These are phyloP conservation scores for Lutjanus argentimaculatus DNA, from an alignment of 2,797 vertebrate species.

Conservation along the genomic window DNA sequence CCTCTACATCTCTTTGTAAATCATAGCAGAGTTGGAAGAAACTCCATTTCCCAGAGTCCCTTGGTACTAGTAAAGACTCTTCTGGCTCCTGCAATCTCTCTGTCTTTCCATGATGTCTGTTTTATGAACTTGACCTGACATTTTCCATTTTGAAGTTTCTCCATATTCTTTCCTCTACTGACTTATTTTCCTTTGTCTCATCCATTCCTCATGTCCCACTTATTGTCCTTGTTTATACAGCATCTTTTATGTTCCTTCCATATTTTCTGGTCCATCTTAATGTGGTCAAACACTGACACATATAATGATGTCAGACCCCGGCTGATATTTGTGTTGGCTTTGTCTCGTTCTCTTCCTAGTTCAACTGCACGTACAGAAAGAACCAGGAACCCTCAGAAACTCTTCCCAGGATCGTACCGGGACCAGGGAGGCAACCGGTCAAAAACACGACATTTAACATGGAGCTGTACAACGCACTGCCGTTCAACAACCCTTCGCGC, in stretches of 20 bases:
- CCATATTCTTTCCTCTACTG: conserved; percentile 10
- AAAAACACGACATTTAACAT: conserved; percentile 90
- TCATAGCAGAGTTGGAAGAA: conserved; percentile 46
- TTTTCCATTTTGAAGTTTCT: conserved; percentile 51
- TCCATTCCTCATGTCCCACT: conserved; percentile 19
- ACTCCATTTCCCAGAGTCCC: conserved; percentile 67
- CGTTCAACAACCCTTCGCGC: conserved; percentile 49
- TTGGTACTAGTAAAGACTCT: conserved; percentile 60
- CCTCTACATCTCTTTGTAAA: conserved; percentile 39
- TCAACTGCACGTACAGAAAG: conserved; percentile 92
- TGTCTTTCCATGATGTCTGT: conserved; percentile 63
- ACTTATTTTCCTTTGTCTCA: conserved; percentile 57
- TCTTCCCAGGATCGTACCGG: conserved; percentile 36
- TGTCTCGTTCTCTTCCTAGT: conserved; percentile 81
- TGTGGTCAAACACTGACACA: conserved; percentile 17
- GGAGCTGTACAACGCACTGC: conserved; percentile 89
- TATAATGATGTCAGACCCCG: conserved; percentile 24
- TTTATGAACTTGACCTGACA: conserved; percentile 69
- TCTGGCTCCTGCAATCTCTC: conserved; percentile 54
- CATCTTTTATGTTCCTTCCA: conserved; percentile 24
- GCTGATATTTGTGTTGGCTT: conserved; percentile 61
- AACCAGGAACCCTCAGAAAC: conserved; percentile 54
- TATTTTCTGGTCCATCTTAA: conserved; percentile 19
- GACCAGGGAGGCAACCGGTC: conserved; percentile 50
- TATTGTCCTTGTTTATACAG: conserved; percentile 46